Evolutionary conservation across 2,113 vertebrate genomes (phyloP).

Genomic region (Phrynosoma platyrhinos): DNA sequence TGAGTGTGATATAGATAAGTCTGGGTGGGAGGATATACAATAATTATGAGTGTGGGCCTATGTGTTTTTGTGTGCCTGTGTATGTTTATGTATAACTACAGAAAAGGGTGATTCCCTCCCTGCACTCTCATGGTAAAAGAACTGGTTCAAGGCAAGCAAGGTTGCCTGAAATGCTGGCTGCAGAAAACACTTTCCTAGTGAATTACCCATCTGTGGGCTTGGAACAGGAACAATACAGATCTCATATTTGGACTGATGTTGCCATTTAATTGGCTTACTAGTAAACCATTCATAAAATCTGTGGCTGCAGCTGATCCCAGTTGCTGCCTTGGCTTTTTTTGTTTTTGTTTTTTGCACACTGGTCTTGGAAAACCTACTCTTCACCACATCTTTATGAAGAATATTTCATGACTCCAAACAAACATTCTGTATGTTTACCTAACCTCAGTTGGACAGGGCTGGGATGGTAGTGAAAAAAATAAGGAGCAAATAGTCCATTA

Average conservation of each 20-base stretch:
- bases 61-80: too few species aligned
- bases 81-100: neutral
- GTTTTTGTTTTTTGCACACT: constrained; percentile 50
- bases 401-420: constrained; percentile 18
- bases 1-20: neutral
- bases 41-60: too few species aligned
- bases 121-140: constrained; percentile 20
- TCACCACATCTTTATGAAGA: constrained; percentile 46
- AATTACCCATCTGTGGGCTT: constrained; percentile 67
- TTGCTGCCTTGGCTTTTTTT: constrained; percentile 51
- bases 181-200: constrained; percentile 59
- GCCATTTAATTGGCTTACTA: constrained; percentile 68
- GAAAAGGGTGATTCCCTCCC: neutral
- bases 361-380: constrained; percentile 52
- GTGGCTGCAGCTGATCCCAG: constrained; percentile 56
- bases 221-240: constrained; percentile 64
- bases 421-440: constrained; percentile 10
- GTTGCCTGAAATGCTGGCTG: constrained; percentile 59
- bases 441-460: constrained; percentile 22
- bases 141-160: constrained; percentile 58
- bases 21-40: too few species aligned
- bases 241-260: constrained; percentile 57
- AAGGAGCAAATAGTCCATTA: constrained; percentile 36
- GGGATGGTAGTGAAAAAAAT: neutral
- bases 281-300: constrained; percentile 71